Base-by-base conservation (phyloP, 2,888 invertebrate species). In the Pristionchus mayeri region DNA sequence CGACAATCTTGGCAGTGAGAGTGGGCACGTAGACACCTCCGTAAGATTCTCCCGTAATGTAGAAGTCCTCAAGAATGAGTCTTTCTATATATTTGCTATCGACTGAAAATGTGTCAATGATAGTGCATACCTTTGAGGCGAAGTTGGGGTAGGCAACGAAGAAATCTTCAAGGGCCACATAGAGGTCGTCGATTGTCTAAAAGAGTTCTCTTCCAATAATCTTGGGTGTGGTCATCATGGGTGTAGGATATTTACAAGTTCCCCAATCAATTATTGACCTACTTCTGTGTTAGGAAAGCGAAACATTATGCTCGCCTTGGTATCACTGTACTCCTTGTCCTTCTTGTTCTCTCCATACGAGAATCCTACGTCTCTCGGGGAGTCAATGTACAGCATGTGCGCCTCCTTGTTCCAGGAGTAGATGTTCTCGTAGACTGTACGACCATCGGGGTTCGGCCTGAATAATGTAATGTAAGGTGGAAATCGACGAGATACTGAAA, bases 341-440 rank as follows among this genome's bases (percentile, higher is more conserved):
- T 86, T 85, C 84, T 88, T 90, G 27, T 79, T 92, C 54, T 90
- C 90, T 27, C 18, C 30, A 87, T 94, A 94, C 0, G 94, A 94
- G 89, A 93, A 94, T n/a, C 94, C 94, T 76, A 94, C 94, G 52
- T 93, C 93, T 67, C 94, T 94, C 30, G 94, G 94, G 3, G 94
- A 93, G 88, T 94, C 94, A 85, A 94, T 88, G 63, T 63, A 63
- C 13, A 63, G 63, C 63, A 63, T 34, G 63, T 63, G 75, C 2
- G 37, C 44, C 3, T 90, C 92, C 88, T 92, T 93, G 85, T 93
- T 93, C 93, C 93, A 93, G 9, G 91, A 87, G 81, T 91, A 93
- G 11, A 88, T 87, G 87, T 93, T 91, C 81, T 91, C 90, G 76
- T 88, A 91, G 3, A 93, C 83, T 2, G 92, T 92, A 63, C 88